Evolutionary conservation across 2,113 vertebrate species (phyloP).

Genomic region (Gopherus flavomarginatus): DNA sequence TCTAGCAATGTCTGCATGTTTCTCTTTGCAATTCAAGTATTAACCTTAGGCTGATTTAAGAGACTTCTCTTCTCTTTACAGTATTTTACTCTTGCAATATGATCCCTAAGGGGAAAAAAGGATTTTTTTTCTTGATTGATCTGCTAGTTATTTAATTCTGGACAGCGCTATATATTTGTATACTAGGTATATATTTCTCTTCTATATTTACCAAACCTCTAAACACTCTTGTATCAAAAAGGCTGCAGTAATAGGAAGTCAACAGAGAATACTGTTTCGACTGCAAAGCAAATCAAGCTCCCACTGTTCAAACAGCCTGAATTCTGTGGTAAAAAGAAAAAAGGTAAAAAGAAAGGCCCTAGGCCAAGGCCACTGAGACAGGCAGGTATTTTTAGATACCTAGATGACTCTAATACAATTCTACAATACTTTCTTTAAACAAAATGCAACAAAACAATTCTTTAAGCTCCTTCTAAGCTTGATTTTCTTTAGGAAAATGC

Average conservation of each 20-base stretch:
- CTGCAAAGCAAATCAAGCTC: conserved; percentile 65
- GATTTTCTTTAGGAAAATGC: conserved; percentile 64
- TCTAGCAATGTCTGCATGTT: conserved; percentile 43
- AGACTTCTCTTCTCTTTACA: conserved; percentile 35
- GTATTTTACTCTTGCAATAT: conserved; percentile 49
- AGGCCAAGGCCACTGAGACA: conserved; percentile 67
- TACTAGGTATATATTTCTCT: conserved; percentile 49
- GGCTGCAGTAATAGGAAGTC: conserved; percentile 61
- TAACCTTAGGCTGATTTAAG: conserved; percentile 48
- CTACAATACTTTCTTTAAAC: conserved; percentile 70
- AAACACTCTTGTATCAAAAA: conserved; percentile 46
- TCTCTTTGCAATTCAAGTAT: conserved; percentile 65
- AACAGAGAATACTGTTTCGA: conserved; percentile 74
- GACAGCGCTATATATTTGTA: conserved; percentile 19
- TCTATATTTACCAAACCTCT: conserved; percentile 67
- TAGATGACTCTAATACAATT: conserved; percentile 70
- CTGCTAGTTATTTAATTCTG: conserved; percentile 34
- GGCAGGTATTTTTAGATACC: conserved; percentile 70
- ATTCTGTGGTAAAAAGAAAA: conserved; percentile 60
- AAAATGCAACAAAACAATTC: conserved; percentile 58
- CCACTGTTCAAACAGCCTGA: conserved; percentile 72
- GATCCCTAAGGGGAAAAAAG: conserved; percentile 61
- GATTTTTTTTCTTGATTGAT: conserved; percentile 22
- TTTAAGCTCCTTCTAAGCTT: conserved; percentile 57
- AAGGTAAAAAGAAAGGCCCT: conserved; percentile 51